phyloP scores from a whole-genome alignment of 2,113 vertebrate genomes.

The Lontra canadensis region DNA sequence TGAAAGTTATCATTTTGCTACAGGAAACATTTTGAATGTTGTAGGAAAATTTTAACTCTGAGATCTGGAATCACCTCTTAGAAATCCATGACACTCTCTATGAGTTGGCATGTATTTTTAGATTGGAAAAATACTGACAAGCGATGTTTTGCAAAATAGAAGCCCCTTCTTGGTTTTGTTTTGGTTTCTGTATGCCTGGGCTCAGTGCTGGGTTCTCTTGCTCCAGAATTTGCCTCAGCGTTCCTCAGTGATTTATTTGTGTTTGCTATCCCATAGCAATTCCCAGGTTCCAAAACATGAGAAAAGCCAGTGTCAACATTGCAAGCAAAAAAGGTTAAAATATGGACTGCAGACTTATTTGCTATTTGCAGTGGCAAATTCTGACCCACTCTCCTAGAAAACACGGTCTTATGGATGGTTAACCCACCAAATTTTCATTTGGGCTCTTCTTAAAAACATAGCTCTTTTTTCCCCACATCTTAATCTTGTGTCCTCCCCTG shows the following conservation, averaged over 20 bases:
- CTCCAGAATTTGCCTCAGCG: background rate
- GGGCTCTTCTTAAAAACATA: background rate
- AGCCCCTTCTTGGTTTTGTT: background rate
- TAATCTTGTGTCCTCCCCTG: background rate
- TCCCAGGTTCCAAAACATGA: constrained; percentile 42
- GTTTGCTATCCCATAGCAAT: background rate
- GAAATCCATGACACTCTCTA: background rate
- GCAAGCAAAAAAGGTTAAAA: background rate
- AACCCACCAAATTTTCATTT: background rate
- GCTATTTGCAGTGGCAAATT: constrained; percentile 46
- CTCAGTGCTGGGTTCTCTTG: background rate
- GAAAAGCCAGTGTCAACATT: constrained; percentile 2
- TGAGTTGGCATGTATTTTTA: background rate
- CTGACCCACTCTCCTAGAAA: background rate
- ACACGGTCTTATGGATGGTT: background rate
- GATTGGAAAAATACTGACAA: background rate
- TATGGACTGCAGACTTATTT: background rate
- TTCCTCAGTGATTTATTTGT: constrained; percentile 11
- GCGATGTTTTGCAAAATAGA: background rate
- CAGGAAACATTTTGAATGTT: background rate
- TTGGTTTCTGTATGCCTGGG: background rate
- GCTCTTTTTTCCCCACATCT: background rate
- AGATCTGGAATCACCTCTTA: background rate
- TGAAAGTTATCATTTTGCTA: background rate
- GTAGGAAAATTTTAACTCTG: constrained; percentile 18